Base-by-base conservation (phyloP, 2,888 invertebrate genomes). In the Panzeria rudis region DNA sequence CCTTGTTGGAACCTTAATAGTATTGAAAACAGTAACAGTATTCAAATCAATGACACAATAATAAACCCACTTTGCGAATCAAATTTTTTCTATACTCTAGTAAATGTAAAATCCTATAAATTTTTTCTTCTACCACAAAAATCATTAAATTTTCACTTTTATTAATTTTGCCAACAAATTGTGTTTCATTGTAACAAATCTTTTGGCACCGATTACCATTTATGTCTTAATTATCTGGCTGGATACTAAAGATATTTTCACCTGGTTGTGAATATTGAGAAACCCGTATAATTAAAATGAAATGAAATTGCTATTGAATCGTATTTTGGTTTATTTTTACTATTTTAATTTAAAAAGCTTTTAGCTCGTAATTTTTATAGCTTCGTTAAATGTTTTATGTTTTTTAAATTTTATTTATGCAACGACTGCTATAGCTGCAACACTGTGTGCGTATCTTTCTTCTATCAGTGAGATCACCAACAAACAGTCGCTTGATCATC, bases 301-400 rank as follows among this genome's bases (percentile, higher is more conserved):
- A 68, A 62, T 54, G 7, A 69, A 69, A 62, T 66, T 62, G 50
- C 56, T 85, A 81, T 78, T 78, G 73, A 84, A 73, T 38, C 41
- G 68, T 38, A 25, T 35, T 50, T 44, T 20, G n/a, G 20, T 41
- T 41, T 29, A 29, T 29, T 35, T 44, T 32, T 38, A n/a, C 6
- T 52, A n/a, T 68, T 62, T 73, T 56, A 64, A 75, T 78, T 47
- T 61, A 35, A 64, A 85, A 85, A 82, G 85, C 85, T 85, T 85
- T 85, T 79, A 85, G 75, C 59, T 75, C 75, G 38, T 85, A 66
- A 82, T 56, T 85, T 85, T 85, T 82, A 85, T 85, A 54, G 79
- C 59, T 79, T 76, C 78, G 82, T 82, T 85, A 75, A 82, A 82
- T 85, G 85, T 82, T 85, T 85, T 64, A 77, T 68, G 64, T 75